Conservation (phyloP, 2,888 invertebrate genomes). For the Drosophila suboccidentalis region DNA sequence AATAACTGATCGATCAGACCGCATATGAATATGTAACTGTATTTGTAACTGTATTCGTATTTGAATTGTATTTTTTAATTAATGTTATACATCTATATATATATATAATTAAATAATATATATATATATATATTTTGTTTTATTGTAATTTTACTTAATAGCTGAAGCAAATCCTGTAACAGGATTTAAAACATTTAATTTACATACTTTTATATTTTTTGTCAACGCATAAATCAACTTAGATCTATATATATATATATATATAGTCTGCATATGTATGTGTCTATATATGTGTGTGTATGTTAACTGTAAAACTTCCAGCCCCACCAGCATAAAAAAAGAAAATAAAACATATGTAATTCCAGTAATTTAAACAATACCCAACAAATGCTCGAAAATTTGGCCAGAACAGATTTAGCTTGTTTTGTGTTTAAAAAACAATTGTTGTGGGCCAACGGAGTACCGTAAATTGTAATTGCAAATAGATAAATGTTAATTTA, state of each 20-base stretch:
- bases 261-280: conserved; percentile 39
- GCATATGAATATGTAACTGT: conserved; percentile 16
- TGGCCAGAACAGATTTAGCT: conserved; percentile 31
- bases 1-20: conserved; percentile 22
- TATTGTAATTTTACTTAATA: conserved; percentile 72
- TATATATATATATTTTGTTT: conserved; percentile 37
- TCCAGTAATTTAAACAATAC: conserved; percentile 44
- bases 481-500: conserved; percentile 76
- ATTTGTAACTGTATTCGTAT: conserved; percentile 30
- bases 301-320: conserved; percentile 73
- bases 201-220: conserved; percentile 48
- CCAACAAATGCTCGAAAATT: conserved; percentile 19
- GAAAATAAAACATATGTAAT: conserved; percentile 36
- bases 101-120: conserved; percentile 18
- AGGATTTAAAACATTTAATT: conserved; percentile 80
- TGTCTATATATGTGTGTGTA: conserved; percentile 55
- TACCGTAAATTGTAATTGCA: conserved; percentile 46
- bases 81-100: conserved; percentile 42
- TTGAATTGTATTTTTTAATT: conserved; percentile 51
- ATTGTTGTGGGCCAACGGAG: conserved; percentile 24
- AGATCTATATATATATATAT: conserved; percentile 19
- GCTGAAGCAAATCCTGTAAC: conserved; percentile 82
- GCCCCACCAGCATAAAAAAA: conserved; percentile 69
- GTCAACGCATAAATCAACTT: conserved; percentile 41
- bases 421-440: background rate